These are phyloP conservation scores for Yponomeuta cagnagella DNA, from an alignment of 2,888 invertebrate species.

Conservation along the genomic window DNA sequence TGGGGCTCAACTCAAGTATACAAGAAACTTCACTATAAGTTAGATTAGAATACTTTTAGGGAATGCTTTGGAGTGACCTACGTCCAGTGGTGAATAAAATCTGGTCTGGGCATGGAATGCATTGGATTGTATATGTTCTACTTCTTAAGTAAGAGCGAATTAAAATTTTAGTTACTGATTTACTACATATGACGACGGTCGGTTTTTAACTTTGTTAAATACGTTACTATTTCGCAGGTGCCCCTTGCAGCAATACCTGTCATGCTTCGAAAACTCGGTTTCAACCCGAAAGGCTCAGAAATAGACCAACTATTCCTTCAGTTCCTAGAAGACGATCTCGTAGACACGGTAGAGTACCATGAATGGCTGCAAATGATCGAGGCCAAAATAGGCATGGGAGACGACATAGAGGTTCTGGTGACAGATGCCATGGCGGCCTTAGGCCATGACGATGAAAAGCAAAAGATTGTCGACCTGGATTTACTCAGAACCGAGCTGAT, in stretches of 20 bases:
- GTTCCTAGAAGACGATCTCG: slow-evolving; percentile 60
- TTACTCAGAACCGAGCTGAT: slow-evolving; percentile 48
- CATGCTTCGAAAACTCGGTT: slow-evolving; percentile 60
- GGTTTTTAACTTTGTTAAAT: no score
- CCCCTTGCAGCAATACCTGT: slow-evolving; percentile 42
- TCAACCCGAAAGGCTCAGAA: slow-evolving; percentile 60
- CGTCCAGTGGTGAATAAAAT: no score
- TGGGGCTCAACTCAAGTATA: not conserved
- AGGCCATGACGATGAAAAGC: slow-evolving; percentile 55
- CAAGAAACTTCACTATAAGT: no score
- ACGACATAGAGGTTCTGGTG: slow-evolving; percentile 54
- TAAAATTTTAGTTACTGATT: no score
- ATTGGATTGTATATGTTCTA: no score
- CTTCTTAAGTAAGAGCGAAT: no score
- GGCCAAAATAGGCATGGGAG: slow-evolving; percentile 59
- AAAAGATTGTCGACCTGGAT: slow-evolving; percentile 46
- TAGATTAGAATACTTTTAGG: no score
- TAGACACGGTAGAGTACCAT: slow-evolving; percentile 58
- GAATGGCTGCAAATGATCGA: slow-evolving; percentile 66
- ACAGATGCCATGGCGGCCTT: slow-evolving; percentile 53
- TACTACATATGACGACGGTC: no score
- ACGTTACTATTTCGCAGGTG: slow-evolving; percentile 34
- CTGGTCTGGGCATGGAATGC: no score
- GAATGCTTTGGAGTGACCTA: no score
- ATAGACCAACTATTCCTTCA: slow-evolving; percentile 40